Evolutionary conservation across 2,113 vertebrate genomes (phyloP).

Genomic region (Sporophila hypoxantha): DNA sequence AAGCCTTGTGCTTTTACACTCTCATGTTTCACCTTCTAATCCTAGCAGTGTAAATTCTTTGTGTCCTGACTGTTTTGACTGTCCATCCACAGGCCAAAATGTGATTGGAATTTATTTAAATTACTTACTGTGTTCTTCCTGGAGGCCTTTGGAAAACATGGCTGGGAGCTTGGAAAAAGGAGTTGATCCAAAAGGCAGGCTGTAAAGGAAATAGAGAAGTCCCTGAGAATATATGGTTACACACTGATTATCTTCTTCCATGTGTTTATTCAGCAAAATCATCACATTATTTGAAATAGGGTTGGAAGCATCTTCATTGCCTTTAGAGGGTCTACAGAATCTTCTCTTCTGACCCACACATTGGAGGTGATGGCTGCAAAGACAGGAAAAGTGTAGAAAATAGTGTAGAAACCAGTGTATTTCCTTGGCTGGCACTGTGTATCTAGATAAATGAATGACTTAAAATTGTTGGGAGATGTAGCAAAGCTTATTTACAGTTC

Average conservation of each 20-base stretch:
- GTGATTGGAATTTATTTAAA: neutral
- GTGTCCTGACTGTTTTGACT: neutral
- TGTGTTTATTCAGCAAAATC: neutral
- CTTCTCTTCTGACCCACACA: neutral
- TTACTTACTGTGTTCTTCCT: neutral
- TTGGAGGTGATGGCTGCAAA: neutral
- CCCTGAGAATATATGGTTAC: neutral
- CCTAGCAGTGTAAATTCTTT: neutral
- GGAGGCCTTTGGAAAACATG: neutral
- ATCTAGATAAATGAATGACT: slow-evolving; percentile 18
- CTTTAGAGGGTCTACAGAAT: neutral
- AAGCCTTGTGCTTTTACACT: neutral
- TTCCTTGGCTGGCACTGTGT: neutral
- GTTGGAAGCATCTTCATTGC: neutral
- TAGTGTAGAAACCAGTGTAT: neutral
- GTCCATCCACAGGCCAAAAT: neutral
- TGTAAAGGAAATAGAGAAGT: neutral
- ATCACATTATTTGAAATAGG: neutral
- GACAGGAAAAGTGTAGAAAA: neutral
- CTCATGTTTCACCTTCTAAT: neutral
- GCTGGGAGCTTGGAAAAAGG: neutral
- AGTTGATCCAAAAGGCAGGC: neutral
- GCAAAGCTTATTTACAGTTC: slow-evolving; percentile 30
- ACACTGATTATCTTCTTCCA: neutral
- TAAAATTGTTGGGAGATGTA: neutral